Evolutionary conservation across 1,140 invertebrate genomes (phyloP), one percentile per base, ranked within the genome.

Genomic region (Ips typographus): DNA sequence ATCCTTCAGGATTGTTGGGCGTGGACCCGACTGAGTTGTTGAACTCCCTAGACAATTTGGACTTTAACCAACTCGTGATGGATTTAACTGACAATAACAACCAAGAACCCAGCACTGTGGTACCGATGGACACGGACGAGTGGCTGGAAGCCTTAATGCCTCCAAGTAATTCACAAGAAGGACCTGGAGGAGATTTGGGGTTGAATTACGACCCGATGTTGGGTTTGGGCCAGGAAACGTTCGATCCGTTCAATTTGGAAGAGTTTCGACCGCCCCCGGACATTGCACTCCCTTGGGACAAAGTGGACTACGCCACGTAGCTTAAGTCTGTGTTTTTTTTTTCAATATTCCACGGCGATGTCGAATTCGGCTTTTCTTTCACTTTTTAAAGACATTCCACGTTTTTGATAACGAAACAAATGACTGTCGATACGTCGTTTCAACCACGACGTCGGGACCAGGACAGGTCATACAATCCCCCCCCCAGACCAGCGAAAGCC

Each of bases 91-190:
- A 75, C 22, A 74, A 75, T 63, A 75, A 73, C 41, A 75, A 73
- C 44, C 64, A 70, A 41, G 61, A 74, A 37, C 22, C 22, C 22
- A 70, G 51, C 49, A 73, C 68, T 40, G 56, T 70, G n/a, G 65
- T 86, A 75, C 82, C 85, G 0, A 90, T 89, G 87, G 88, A 90
- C 72, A 90, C 91, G 79, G 90, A 92, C 72, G 86, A 87, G 72
- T 92, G 90, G 90, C 78, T 92, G 51, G 89, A 91, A 64, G 87
- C 86, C 1, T 81, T 90, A 47, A 84, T 90, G 79, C 83, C 83
- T 36, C 80, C 68, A 22, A 8, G 74, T 74, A 8, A 76, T 79
- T 60, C 76, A 78, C 42, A 22, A 1, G 44, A 6, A 49, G 79
- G 75, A 64, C 80, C 79, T 36, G 78, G 79, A 3, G 76, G 75